These are phyloP conservation scores for Electrona antarctica DNA, from an alignment of 2,113 vertebrate species.

Conservation along the genomic window DNA sequence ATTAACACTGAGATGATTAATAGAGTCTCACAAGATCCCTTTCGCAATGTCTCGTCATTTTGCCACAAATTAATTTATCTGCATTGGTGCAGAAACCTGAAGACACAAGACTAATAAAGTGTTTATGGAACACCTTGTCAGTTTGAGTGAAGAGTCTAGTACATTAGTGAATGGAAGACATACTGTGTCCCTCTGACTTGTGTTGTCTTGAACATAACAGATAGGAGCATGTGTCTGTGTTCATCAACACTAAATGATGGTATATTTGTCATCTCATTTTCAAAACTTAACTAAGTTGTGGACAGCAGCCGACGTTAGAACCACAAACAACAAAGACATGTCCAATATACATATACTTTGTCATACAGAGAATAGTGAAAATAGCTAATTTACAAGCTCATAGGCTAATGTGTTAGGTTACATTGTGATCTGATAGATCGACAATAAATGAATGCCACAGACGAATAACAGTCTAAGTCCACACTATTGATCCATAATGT, in stretches of 20 bases:
- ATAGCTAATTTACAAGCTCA: too few relatives aligned
- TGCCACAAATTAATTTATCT: not conserved
- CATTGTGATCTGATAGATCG: too few relatives aligned
- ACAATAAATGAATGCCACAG: too few relatives aligned
- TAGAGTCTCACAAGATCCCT: slow-evolving; percentile 58
- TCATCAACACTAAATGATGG: not conserved
- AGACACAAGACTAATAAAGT: slow-evolving; percentile 8
- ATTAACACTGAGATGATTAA: slow-evolving; percentile 74
- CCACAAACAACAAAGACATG: too few relatives aligned
- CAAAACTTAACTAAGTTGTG: not conserved
- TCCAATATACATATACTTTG: too few relatives aligned
- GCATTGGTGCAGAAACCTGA: not conserved
- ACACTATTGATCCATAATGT: too few relatives aligned
- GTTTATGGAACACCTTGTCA: slow-evolving; percentile 1
- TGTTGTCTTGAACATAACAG: slow-evolving; percentile 29
- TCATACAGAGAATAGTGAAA: too few relatives aligned
- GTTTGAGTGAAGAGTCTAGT: not conserved
- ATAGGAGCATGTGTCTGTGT: slow-evolving; percentile 23
- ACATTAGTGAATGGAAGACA: slow-evolving; percentile 13
- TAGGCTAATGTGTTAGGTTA: too few relatives aligned
- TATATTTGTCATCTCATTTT: not conserved
- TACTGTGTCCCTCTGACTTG: slow-evolving; percentile 5
- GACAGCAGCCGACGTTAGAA: too few relatives aligned
- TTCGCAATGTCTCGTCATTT: slow-evolving; percentile 32
- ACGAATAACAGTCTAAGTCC: too few relatives aligned